phyloP scores from a whole-genome alignment of 2,888 invertebrate species.

The Melinopterus prodromus region DNA sequence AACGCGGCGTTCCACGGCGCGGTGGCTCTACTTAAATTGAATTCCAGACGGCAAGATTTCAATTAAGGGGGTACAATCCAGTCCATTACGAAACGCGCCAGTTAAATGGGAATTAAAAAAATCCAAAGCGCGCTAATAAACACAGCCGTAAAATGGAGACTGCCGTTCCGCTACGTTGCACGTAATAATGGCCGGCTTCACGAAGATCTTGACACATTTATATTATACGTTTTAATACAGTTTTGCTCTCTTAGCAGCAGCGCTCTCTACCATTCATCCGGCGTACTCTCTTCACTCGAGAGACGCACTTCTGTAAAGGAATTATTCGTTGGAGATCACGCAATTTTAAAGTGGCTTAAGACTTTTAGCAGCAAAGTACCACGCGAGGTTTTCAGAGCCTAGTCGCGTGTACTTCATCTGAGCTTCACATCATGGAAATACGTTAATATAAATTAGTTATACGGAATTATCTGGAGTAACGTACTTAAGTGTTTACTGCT shows the following conservation, averaged over 20 bases:
- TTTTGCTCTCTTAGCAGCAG: neutral
- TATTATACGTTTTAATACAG: neutral
- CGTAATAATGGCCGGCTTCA: neutral
- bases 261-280: neutral
- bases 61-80: constrained; percentile 25
- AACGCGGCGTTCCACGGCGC: neutral
- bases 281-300: neutral
- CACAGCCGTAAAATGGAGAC: neutral
- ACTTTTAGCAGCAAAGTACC: neutral
- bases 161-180: neutral
- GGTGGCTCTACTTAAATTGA: constrained; percentile 18
- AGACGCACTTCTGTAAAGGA: neutral
- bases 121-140: constrained; percentile 4
- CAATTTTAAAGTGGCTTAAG: neutral
- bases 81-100: constrained; percentile 21
- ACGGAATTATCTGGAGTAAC: neutral
- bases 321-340: constrained; percentile 4
- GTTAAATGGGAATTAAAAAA: constrained; percentile 11
- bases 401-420: neutral
- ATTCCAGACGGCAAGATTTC: constrained; percentile 20
- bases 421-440: neutral
- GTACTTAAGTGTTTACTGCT: neutral
- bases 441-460: neutral
- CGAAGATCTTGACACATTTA: neutral
- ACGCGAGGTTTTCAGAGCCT: neutral